phyloP scores from a whole-genome alignment of 2,888 invertebrate genomes.

The Daptonema setosum region DNA sequence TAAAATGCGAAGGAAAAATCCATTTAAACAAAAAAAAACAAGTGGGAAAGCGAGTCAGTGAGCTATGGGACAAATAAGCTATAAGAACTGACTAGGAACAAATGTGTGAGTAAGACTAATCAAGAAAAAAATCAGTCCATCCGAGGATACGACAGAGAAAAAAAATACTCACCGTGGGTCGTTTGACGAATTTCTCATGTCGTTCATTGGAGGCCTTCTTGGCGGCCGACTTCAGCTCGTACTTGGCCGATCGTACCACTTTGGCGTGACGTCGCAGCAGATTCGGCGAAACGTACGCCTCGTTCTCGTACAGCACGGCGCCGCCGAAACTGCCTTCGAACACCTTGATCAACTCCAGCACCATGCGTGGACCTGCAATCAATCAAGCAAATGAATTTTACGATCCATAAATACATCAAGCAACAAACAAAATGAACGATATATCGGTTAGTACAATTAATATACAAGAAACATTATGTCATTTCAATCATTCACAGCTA shows the following conservation, averaged over 20 bases:
- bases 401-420: too few relatives aligned
- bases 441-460: neutral
- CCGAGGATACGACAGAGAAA: too few relatives aligned
- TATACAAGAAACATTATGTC: neutral
- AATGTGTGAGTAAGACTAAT: too few relatives aligned
- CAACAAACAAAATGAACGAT: neutral
- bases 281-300: conserved; percentile 67
- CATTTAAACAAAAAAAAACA: neutral
- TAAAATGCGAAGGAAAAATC: too few relatives aligned
- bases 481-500: too few relatives aligned
- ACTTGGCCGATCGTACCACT: neutral
- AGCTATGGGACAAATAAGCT: too few relatives aligned
- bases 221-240: neutral
- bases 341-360: conserved; percentile 57
- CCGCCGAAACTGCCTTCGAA: conserved; percentile 87
- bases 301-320: conserved; percentile 72
- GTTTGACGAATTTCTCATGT: neutral
- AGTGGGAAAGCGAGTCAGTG: too few relatives aligned
- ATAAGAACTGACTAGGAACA: too few relatives aligned
- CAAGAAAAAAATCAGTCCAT: too few relatives aligned
- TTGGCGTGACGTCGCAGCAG: conserved; percentile 34
- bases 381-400: neutral
- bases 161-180: neutral
- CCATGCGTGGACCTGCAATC: conserved; percentile 39
- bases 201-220: neutral